Percentiles rank a stretch among this genome's conserved stretches.
These are phyloP conservation scores for Trissolcus japonicus DNA, from an alignment of 2,888 invertebrate species.

Conservation along the genomic window DNA sequence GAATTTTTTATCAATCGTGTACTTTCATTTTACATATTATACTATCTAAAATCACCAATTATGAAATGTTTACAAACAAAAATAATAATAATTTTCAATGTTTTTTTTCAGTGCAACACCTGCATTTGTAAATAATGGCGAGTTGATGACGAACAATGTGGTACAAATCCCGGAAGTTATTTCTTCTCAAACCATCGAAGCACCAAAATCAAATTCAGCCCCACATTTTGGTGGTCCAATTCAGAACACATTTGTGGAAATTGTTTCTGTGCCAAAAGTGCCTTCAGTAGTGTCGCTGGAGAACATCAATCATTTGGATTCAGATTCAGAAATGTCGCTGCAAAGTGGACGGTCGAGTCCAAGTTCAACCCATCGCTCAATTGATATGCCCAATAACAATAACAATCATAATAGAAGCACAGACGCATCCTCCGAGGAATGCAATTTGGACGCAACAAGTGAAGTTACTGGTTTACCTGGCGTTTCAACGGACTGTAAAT, in stretches of 20 bases:
- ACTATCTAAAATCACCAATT: too few species aligned
- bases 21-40: too few species aligned
- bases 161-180: constrained; percentile 23
- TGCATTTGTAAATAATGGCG: neutral
- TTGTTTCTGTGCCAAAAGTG: constrained; percentile 49
- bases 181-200: neutral
- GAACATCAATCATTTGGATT: constrained; percentile 64
- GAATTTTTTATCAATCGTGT: too few species aligned
- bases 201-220: neutral
- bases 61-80: neutral
- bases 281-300: constrained; percentile 66
- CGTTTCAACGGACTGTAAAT: constrained; percentile 16
- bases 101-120: constrained; percentile 2
- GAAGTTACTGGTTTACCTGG: constrained; percentile 14
- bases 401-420: constrained; percentile 46
- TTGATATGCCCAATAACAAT: constrained; percentile 59
- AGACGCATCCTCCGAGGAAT: constrained; percentile 38
- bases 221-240: neutral
- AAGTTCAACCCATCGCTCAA: constrained; percentile 57
- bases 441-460: constrained; percentile 18
- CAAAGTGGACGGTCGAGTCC: constrained; percentile 65
- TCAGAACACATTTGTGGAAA: constrained; percentile 28
- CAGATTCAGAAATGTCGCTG: constrained; percentile 65
- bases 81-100: neutral
- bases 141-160: constrained; percentile 8